Evolutionary conservation across 2,888 invertebrate genomes (phyloP).

Genomic region (Lathronympha strigana): DNA sequence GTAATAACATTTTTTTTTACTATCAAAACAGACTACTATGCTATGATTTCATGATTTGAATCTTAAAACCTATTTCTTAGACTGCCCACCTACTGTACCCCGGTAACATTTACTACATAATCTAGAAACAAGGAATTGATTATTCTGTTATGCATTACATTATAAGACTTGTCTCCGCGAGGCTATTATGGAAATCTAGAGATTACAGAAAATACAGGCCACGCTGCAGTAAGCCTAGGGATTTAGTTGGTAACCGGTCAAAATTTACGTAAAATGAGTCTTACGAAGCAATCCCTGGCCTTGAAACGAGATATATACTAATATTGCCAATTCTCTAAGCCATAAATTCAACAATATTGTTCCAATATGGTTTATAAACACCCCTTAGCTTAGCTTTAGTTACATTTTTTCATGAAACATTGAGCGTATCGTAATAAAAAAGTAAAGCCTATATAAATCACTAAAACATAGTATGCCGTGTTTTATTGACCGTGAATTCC

Average conservation of each 20-base stretch:
- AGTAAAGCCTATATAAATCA: not conserved
- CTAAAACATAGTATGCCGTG: not conserved
- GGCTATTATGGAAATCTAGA: slow-evolving; percentile 69
- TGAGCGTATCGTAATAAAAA: not conserved
- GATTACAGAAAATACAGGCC: slow-evolving; percentile 59
- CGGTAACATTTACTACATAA: no score
- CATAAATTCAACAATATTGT: slow-evolving; percentile 10
- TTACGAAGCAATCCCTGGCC: slow-evolving; percentile 45
- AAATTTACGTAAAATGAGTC: slow-evolving; percentile 53
- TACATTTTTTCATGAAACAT: not conserved
- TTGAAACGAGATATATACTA: slow-evolving; percentile 45
- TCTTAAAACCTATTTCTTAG: no score
- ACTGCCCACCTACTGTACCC: no score
- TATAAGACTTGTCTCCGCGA: slow-evolving; percentile 41
- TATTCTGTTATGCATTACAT: slow-evolving; percentile 12
- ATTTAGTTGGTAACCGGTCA: slow-evolving; percentile 52
- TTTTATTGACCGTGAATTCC: slow-evolving; percentile 8
- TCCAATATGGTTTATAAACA: not conserved
- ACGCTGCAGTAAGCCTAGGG: slow-evolving; percentile 51
- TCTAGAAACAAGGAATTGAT: not conserved
- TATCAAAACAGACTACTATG: no score
- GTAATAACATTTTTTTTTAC: no score
- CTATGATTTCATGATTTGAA: no score
- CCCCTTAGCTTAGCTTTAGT: not conserved
- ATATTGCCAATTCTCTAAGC: slow-evolving; percentile 32